Conservation (phyloP, 2,113 vertebrate species). For the Microtus richardsoni region DNA sequence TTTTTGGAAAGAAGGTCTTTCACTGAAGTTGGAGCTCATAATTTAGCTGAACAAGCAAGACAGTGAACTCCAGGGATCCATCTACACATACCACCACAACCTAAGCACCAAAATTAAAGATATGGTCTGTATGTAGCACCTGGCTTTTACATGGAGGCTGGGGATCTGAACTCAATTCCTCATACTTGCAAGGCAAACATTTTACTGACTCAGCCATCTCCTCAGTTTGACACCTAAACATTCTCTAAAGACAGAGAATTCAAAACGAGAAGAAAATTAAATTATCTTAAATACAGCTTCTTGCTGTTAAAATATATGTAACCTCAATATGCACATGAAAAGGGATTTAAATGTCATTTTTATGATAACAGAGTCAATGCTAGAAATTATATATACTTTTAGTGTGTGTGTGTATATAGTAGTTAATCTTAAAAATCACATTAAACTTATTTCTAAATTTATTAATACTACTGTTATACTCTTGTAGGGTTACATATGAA, state of each 20-base stretch:
- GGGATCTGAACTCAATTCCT: not conserved
- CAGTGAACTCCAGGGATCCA: not conserved
- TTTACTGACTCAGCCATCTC: not conserved
- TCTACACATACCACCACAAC: no score
- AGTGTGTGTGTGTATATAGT: not conserved
- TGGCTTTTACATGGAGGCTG: not conserved
- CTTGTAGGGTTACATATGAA: not conserved
- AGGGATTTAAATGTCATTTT: slow-evolving; percentile 36
- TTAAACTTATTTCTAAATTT: not conserved
- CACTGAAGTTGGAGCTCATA: not conserved
- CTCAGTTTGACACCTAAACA: not conserved
- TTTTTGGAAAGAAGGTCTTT: not conserved
- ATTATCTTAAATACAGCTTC: slow-evolving; percentile 18
- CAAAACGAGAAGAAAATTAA: slow-evolving; percentile 42
- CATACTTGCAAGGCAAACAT: not conserved
- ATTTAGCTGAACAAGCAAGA: not conserved
- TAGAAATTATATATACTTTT: not conserved
- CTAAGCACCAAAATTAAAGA: not conserved
- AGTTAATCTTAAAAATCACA: not conserved
- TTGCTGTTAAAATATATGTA: slow-evolving; percentile 56
- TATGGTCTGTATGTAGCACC: no score
- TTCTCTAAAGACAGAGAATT: slow-evolving; percentile 9
- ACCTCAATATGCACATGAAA: slow-evolving; percentile 31
- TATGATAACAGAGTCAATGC: not conserved
- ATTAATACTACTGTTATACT: not conserved